Conservation (phyloP, 2,797 vertebrate genomes). For the Pampus argenteus region DNA sequence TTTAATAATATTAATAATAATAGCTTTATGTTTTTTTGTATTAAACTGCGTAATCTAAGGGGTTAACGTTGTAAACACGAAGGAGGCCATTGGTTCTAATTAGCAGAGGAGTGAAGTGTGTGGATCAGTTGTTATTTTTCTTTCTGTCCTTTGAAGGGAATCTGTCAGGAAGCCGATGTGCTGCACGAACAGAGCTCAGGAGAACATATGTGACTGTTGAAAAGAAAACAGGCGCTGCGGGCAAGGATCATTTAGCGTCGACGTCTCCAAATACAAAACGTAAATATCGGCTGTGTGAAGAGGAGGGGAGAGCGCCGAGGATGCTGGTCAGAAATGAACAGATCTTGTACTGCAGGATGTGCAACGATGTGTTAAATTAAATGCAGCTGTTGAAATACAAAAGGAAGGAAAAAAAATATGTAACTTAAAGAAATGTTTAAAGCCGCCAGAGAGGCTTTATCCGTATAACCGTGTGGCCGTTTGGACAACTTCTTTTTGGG, state of each 20-base stretch:
- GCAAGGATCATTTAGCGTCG: slow-evolving; percentile 86
- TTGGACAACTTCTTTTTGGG: slow-evolving; percentile 57
- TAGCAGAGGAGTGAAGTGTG: slow-evolving; percentile 16
- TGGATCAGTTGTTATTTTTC: slow-evolving; percentile 58
- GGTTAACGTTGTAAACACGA: neutral
- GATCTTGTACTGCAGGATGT: slow-evolving; percentile 88
- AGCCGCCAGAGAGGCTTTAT: slow-evolving; percentile 53
- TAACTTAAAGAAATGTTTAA: slow-evolving; percentile 33
- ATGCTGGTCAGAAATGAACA: slow-evolving; percentile 83
- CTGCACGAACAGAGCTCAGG: slow-evolving; percentile 77
- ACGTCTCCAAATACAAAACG: slow-evolving; percentile 83
- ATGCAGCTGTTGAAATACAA: slow-evolving; percentile 86
- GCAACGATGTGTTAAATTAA: slow-evolving; percentile 90
- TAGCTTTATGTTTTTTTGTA: neutral
- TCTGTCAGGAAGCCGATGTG: slow-evolving; percentile 74
- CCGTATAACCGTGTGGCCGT: slow-evolving; percentile 54
- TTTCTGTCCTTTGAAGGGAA: slow-evolving; percentile 65
- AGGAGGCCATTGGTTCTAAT: slow-evolving; percentile 43
- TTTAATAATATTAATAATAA: neutral
- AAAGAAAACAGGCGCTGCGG: slow-evolving; percentile 74
- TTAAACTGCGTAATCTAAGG: neutral
- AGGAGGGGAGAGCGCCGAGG: slow-evolving; percentile 59
- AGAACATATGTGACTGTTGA: slow-evolving; percentile 81
- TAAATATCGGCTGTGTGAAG: slow-evolving; percentile 83
- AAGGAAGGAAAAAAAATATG: slow-evolving; percentile 55